Evolutionary conservation across 2,888 invertebrate genomes (phyloP).

Genomic region (Tubulanus polymorphus): DNA sequence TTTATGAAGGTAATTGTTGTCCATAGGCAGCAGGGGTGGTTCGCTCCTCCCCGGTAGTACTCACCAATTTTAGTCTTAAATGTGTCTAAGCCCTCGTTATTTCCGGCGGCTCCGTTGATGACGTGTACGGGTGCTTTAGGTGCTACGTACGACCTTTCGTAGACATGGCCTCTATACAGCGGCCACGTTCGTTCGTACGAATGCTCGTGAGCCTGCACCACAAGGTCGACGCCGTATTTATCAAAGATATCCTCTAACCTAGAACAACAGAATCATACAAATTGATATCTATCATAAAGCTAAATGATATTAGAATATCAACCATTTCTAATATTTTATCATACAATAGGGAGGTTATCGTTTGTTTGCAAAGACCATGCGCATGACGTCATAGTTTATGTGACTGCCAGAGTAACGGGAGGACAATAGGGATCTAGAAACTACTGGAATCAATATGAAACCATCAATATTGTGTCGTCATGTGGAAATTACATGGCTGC

Average conservation of each 20-base stretch:
- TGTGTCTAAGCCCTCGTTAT: slow-evolving; percentile 25
- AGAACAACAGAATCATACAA: slow-evolving; percentile 7
- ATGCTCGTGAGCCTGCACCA: slow-evolving; percentile 35
- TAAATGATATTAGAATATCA: not conserved
- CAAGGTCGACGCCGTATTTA: slow-evolving; percentile 35
- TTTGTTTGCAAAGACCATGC: too few relatives aligned
- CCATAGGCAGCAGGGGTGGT: too few relatives aligned
- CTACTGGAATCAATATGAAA: too few relatives aligned
- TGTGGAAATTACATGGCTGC: too few relatives aligned
- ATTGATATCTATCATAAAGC: not conserved
- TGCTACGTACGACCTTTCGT: slow-evolving; percentile 27
- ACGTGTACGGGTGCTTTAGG: slow-evolving; percentile 37
- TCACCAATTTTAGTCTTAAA: too few relatives aligned
- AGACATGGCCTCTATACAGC: slow-evolving; percentile 26
- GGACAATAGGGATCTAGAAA: too few relatives aligned
- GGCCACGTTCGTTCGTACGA: slow-evolving; percentile 42
- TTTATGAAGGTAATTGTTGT: too few relatives aligned
- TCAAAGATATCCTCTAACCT: slow-evolving; percentile 42
- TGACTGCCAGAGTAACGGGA: too few relatives aligned
- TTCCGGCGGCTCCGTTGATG: slow-evolving; percentile 35
- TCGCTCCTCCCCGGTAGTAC: too few relatives aligned
- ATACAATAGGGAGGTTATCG: too few relatives aligned
- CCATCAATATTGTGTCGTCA: too few relatives aligned
- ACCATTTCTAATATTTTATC: not conserved
- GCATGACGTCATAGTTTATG: too few relatives aligned